These are phyloP conservation scores for Clavelina lepadiformis DNA, from an alignment of 23 tunicate genomes.

Conservation along the genomic window DNA sequence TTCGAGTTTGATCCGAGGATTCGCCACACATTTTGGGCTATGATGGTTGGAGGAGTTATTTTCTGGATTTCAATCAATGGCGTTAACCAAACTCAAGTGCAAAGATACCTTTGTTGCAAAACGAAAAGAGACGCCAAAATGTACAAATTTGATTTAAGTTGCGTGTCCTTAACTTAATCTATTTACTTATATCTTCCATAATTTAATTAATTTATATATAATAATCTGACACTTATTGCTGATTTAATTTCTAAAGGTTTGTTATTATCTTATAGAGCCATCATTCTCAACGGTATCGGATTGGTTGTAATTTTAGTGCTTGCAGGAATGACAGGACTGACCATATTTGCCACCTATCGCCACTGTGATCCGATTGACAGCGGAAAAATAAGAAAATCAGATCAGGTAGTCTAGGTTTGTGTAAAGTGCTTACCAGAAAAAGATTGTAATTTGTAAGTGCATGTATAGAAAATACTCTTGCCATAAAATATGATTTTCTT, in stretches of 20 bases:
- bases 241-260: no score
- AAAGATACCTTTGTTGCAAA: conserved; percentile 65
- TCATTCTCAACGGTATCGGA: conserved; percentile 55
- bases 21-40: conserved; percentile 81
- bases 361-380: conserved; percentile 67
- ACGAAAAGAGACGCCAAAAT: conserved; percentile 66
- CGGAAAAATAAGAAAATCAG: conserved; percentile 38
- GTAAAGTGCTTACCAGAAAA: no score
- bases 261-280: conserved; percentile 48
- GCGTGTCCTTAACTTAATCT: no score
- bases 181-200: no score
- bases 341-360: conserved; percentile 78
- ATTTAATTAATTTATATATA: no score
- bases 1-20: conserved; percentile 87
- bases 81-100: conserved; percentile 87
- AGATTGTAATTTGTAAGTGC: no score
- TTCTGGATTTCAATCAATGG: conserved; percentile 68
- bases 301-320: conserved; percentile 64
- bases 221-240: no score
- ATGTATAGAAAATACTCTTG: background rate
- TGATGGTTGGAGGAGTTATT: conserved; percentile 61
- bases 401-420: no score
- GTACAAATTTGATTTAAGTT: conserved; percentile 21
- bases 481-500: conserved; percentile 8
- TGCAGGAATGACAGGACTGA: conserved; percentile 94